Evolutionary conservation across 2,113 vertebrate species (phyloP).

Genomic region (Egretta garzetta): DNA sequence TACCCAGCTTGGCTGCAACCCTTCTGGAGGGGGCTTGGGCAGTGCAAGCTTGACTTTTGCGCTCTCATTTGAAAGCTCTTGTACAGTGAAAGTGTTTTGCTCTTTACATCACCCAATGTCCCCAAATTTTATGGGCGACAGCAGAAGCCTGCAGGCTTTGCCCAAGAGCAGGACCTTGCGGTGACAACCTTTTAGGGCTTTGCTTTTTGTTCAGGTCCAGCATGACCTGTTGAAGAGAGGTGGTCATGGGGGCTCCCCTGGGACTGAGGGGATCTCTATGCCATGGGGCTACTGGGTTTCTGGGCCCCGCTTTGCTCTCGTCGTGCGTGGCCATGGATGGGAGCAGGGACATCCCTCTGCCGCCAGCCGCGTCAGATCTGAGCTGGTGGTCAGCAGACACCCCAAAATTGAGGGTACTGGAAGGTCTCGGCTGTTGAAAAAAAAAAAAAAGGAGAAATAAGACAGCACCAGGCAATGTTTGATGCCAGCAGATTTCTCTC

Average conservation of each 20-base stretch:
- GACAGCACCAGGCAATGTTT: not conserved
- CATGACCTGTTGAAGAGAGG: too few relatives aligned
- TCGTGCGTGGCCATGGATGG: not conserved
- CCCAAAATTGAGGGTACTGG: not conserved
- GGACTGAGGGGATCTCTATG: not conserved
- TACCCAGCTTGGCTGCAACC: not conserved
- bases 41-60: not conserved
- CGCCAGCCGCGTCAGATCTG: too few relatives aligned
- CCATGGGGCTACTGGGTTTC: not conserved
- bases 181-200: not conserved
- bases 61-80: not conserved
- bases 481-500: not conserved
- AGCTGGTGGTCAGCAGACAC: not conserved
- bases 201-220: not conserved
- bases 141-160: not conserved
- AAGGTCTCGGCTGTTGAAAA: not conserved
- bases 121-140: not conserved
- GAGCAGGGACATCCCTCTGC: not conserved
- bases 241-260: fast-evolving
- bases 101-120: fast-evolving
- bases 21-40: not conserved
- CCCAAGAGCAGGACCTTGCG: not conserved
- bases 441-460: not conserved
- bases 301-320: not conserved
- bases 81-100: not conserved